Conservation (phyloP, 2,888 invertebrate species). For the Lepidochrysops patricia region DNA sequence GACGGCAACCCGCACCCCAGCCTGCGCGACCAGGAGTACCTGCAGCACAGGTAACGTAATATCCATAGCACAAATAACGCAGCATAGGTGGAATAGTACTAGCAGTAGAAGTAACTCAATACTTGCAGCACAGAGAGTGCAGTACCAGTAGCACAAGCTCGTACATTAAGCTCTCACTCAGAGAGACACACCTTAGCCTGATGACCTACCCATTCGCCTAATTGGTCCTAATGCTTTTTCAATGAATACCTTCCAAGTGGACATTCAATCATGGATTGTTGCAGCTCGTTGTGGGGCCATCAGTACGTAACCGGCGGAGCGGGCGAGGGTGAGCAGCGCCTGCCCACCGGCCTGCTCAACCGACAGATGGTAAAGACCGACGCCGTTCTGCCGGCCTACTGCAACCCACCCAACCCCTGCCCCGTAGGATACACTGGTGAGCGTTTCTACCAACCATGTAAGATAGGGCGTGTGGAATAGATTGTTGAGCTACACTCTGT, state of each 20-base stretch:
- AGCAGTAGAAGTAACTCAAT: background rate
- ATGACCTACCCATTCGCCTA: no score
- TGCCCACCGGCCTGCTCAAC: slow-evolving; percentile 74
- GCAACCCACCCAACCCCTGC: slow-evolving; percentile 99
- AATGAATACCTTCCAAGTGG: no score
- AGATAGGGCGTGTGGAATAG: no score
- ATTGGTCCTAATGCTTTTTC: no score
- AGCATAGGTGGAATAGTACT: slow-evolving; percentile 59
- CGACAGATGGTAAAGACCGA: slow-evolving; percentile 90
- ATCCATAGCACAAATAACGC: background rate
- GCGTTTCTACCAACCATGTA: no score
- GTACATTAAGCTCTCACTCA: no score
- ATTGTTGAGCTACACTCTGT: no score
- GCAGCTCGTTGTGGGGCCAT: slow-evolving; percentile 81
- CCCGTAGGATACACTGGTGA: slow-evolving; percentile 92
- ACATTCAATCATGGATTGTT: background rate
- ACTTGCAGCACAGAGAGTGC: background rate
- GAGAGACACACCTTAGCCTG: no score
- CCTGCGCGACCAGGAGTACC: slow-evolving; percentile 88
- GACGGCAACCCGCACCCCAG: slow-evolving; percentile 54
- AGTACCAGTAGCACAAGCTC: background rate
- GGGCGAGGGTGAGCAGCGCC: slow-evolving; percentile 82
- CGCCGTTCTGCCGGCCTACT: slow-evolving; percentile 95
- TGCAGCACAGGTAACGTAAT: slow-evolving; percentile 81
- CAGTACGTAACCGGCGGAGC: slow-evolving; percentile 85